Base-by-base conservation (phyloP, 2,888 invertebrate genomes). In the Syrphus vitripennis region DNA sequence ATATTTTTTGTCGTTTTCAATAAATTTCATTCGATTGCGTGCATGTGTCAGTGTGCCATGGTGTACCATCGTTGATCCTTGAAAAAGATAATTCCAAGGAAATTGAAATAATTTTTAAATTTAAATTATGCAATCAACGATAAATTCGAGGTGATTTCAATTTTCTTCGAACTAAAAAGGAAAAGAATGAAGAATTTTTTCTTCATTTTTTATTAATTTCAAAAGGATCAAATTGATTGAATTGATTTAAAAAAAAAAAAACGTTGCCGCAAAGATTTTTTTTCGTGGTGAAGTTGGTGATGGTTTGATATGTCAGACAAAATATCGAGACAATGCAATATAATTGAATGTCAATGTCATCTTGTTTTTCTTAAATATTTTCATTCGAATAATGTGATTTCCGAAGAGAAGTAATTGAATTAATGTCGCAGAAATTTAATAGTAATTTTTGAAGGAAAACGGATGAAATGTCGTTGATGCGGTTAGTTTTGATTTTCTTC, bases 111-210 rank as follows among this genome's bases (percentile, higher is more conserved):
- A 82, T 71, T 70, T 65, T 24, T 48, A 76, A 76, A 76, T 71
- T 65, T 31, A 82, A 82, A 82, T 77, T 72, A 82, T 72, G 67
- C 61, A 82, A 72, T 71, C 67, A 77, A 37, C 65, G 29, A 59
- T 75, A 76, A 53, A 57, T 76, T 81, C 55, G 24, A 71, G 21
- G 34, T 67, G 42, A 55, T 71, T 82, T 67, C 65, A 82, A 57
- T 71, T 76, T 63, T 63, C 37, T n/a, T 9, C 9, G 40, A 26
- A 37, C 9, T 4, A 7, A 75, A 57, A 34, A 57, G 9, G 3
- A 26, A 29, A n/a, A 67, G 26, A 55, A 59, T 69, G 37, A 9
- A n/a, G n/a, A 40, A 53, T 10, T 48, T n/a, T 29, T 3, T 7
- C 0, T 29, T 31, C 34, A 14, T 19, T 19, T 34, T 14, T 57